Evolutionary conservation across 2,113 vertebrate genomes (phyloP).

Genomic region (Macheiramphus alcinus): DNA sequence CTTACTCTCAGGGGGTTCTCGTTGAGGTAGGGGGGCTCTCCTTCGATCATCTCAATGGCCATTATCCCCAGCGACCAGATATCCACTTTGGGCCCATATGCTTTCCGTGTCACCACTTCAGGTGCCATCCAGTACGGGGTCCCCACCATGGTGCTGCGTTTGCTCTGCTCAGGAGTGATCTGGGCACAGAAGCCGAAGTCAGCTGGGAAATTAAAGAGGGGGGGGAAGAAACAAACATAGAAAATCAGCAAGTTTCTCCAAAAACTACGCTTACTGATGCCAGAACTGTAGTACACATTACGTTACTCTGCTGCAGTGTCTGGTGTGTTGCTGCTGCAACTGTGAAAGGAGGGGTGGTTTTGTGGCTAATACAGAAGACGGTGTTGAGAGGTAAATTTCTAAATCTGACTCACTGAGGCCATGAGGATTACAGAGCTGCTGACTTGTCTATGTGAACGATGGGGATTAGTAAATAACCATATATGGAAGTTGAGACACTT

Average conservation of each 20-base stretch:
- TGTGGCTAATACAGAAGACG: neutral
- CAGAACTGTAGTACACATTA: neutral
- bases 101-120: conserved; percentile 93
- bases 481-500: neutral
- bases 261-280: neutral
- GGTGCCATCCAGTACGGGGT: conserved; percentile 99
- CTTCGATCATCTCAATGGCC: conserved; percentile 98
- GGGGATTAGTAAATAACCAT: neutral
- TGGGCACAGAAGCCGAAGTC: conserved; percentile 98
- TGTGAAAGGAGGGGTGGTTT: neutral
- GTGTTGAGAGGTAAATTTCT: neutral
- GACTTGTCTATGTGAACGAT: neutral
- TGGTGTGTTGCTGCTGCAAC: neutral
- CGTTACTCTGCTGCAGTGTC: neutral
- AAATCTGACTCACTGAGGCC: neutral
- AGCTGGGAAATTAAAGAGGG: conserved; percentile 69
- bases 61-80: conserved; percentile 98
- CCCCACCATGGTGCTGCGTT: conserved; percentile 97
- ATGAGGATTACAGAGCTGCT: neutral
- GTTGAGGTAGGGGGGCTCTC: conserved; percentile 95
- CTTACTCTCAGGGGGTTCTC: conserved; percentile 95
- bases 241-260: neutral
- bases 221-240: neutral
- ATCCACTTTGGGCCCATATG: conserved; percentile 95
- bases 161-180: conserved; percentile 97